Evolutionary conservation across 2,888 invertebrate genomes (phyloP).

Genomic region (Listrodromus nycthemerus): DNA sequence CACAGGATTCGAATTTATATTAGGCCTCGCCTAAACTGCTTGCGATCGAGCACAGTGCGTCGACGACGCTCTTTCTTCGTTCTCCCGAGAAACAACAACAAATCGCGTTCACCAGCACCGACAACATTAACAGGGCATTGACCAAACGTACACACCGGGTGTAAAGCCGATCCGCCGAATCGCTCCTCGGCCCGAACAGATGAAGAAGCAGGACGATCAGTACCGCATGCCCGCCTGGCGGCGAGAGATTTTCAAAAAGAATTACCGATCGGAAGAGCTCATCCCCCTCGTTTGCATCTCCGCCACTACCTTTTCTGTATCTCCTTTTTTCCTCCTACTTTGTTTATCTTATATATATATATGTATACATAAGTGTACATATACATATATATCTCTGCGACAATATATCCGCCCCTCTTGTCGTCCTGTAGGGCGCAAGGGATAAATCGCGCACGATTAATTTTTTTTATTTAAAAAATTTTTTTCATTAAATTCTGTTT

Average conservation of each 20-base stretch:
- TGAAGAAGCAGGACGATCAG: constrained; percentile 41
- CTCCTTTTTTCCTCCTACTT: constrained; percentile 6
- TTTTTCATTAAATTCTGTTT: background rate
- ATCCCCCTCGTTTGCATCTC: constrained; percentile 44
- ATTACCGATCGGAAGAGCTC: constrained; percentile 53
- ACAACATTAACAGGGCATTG: background rate
- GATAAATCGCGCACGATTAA: background rate
- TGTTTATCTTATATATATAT: constrained; percentile 8
- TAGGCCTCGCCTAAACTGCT: background rate
- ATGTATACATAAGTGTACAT: background rate
- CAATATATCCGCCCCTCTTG: background rate
- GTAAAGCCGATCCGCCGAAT: background rate
- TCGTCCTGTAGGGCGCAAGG: background rate
- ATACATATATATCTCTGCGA: too few relatives aligned
- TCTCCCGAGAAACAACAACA: background rate
- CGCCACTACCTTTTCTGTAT: constrained; percentile 46
- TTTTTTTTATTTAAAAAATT: background rate
- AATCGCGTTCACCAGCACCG: background rate
- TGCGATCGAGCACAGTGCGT: constrained; percentile 25
- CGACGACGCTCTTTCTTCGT: background rate
- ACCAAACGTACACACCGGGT: background rate
- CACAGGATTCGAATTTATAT: background rate
- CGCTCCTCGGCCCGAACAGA: background rate
- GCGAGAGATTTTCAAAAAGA: constrained; percentile 63
- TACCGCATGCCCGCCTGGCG: constrained; percentile 57